Conservation (phyloP, 2,888 invertebrate species). For the Timandra comae region DNA sequence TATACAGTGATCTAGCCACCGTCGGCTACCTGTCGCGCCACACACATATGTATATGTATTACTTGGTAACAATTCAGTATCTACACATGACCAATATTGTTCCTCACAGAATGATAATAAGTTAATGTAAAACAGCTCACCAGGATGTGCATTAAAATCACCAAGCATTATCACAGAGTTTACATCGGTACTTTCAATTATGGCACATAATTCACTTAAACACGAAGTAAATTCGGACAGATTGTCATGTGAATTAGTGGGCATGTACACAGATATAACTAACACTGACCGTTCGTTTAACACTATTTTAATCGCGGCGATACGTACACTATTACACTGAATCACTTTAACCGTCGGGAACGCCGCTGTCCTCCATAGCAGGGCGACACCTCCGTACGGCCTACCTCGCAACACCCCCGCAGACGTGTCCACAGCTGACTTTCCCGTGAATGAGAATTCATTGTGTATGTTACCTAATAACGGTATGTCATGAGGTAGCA, state of each 20-base stretch:
- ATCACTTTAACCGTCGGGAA: conserved; percentile 19
- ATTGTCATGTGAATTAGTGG: conserved; percentile 18
- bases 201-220: conserved; percentile 14
- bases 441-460: conserved; percentile 19
- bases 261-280: conserved; percentile 24
- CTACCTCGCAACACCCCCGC: conserved; percentile 16
- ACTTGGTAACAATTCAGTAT: conserved; percentile 6
- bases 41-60: conserved; percentile 19
- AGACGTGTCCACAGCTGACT: conserved; percentile 23
- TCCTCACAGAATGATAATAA: conserved; percentile 16
- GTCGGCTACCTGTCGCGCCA: conserved; percentile 10
- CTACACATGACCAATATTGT: conserved; percentile 19
- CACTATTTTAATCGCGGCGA: conserved; percentile 9
- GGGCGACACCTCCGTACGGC: conserved; percentile 16
- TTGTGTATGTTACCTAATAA: conserved; percentile 15
- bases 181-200: conserved; percentile 10
- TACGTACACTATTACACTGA: conserved; percentile 15
- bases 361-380: conserved; percentile 20
- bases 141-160: conserved; percentile 23
- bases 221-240: conserved; percentile 18
- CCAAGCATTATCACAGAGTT: conserved; percentile 18
- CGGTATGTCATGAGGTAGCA: conserved; percentile 20
- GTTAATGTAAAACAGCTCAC: conserved; percentile 16
- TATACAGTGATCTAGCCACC: conserved; percentile 7
- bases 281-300: conserved; percentile 9